Percentiles rank a stretch among this genome's conserved stretches.
Evolutionary conservation across 2,797 vertebrate species (phyloP).

Genomic region (Sebastes flavidus): DNA sequence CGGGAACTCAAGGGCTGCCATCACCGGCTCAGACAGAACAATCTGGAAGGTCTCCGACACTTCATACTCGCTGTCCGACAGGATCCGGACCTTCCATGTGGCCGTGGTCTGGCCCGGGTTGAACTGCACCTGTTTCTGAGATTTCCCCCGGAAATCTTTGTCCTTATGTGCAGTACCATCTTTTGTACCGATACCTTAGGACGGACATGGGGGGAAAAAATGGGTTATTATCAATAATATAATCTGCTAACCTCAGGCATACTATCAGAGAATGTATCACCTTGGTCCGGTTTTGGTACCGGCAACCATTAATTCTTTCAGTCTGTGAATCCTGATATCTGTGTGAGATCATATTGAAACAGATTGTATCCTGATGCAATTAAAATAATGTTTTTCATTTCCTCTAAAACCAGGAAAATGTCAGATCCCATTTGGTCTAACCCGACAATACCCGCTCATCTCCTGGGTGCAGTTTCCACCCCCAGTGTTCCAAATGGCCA

Average conservation of each 20-base stretch:
- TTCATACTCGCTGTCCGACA: constrained; percentile 88
- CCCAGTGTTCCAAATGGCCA: neutral
- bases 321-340: neutral
- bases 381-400: neutral
- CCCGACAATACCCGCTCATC: neutral
- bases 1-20: constrained; percentile 91
- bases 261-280: neutral
- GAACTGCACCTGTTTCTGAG: constrained; percentile 97
- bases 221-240: neutral
- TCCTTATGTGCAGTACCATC: constrained; percentile 90
- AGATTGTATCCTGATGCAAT: neutral
- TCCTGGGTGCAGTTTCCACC: neutral
- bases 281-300: neutral
- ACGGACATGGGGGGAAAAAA: neutral
- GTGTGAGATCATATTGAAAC: neutral
- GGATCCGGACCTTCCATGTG: constrained; percentile 88
- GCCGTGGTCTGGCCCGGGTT: constrained; percentile 93
- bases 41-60: constrained; percentile 91
- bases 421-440: constrained; percentile 14
- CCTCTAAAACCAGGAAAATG: neutral
- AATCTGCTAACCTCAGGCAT: neutral
- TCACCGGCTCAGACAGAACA: constrained; percentile 91
- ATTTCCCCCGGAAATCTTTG: constrained; percentile 92
- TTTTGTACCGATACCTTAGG: constrained; percentile 89
- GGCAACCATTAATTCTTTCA: neutral